Conservation (phyloP, 2,797 vertebrate genomes). For the Staurois parvus region DNA sequence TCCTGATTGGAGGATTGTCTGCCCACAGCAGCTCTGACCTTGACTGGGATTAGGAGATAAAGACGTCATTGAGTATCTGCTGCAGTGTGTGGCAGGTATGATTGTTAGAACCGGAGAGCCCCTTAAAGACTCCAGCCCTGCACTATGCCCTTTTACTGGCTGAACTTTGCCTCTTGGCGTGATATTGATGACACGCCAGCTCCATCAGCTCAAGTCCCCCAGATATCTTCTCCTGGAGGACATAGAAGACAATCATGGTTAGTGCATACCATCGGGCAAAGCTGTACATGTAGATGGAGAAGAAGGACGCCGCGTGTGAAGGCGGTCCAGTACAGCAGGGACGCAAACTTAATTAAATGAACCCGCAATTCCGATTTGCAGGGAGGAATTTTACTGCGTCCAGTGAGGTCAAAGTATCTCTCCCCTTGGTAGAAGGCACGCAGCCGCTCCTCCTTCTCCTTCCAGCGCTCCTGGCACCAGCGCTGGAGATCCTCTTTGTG, state of each 20-base stretch:
- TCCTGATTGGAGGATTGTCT: no score
- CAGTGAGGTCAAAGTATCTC: constrained; percentile 77
- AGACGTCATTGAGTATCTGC: no score
- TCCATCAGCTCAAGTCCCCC: constrained; percentile 94
- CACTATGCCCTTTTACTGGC: constrained; percentile 43
- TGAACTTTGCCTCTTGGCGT: constrained; percentile 65
- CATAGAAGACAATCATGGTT: constrained; percentile 77
- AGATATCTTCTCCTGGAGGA: constrained; percentile 84
- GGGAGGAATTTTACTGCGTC: constrained; percentile 81
- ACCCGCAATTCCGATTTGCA: constrained; percentile 94
- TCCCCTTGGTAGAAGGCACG: constrained; percentile 84
- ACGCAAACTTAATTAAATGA: constrained; percentile 83
- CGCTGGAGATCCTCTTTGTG: constrained; percentile 82
- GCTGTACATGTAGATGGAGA: constrained; percentile 82
- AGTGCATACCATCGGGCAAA: constrained; percentile 83
- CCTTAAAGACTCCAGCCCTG: background rate
- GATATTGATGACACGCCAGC: constrained; percentile 84
- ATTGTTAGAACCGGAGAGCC: background rate
- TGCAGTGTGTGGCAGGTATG: background rate
- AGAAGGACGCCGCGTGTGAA: constrained; percentile 81
- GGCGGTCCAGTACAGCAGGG: constrained; percentile 89
- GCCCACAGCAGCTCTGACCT: no score
- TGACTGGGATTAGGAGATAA: no score
- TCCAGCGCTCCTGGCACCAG: constrained; percentile 94
- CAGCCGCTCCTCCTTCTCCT: constrained; percentile 90